A percentile compares a stretch with the other conserved stretches of the same genome.
Conservation (phyloP, 2,888 invertebrate species). For the Venusia cambrica region DNA sequence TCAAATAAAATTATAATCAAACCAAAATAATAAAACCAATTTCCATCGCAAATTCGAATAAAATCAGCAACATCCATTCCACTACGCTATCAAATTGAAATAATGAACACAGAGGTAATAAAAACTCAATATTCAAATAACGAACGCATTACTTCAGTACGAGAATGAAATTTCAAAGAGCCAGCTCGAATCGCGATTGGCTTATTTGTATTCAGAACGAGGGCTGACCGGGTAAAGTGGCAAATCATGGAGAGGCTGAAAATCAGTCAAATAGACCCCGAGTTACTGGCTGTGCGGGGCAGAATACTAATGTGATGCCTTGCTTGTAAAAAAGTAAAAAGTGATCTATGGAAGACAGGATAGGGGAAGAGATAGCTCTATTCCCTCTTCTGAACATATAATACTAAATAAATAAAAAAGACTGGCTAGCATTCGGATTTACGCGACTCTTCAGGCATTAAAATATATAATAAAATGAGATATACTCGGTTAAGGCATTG, state of each 20-base stretch:
- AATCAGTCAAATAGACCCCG: conserved; percentile 80
- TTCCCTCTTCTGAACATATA: too few relatives aligned
- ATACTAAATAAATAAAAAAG: too few relatives aligned
- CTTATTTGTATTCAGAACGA: conserved; percentile 66
- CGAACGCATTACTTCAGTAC: conserved; percentile 58
- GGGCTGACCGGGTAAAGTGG: conserved; percentile 77
- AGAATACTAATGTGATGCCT: conserved; percentile 55
- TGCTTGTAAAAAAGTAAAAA: conserved; percentile 32
- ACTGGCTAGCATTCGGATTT: too few relatives aligned
- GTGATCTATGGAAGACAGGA: conserved; percentile 11
- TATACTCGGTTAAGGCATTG: too few relatives aligned
- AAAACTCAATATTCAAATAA: conserved; percentile 65
- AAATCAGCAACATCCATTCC: conserved; percentile 14
- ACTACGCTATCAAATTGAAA: conserved; percentile 28
- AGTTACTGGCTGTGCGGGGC: conserved; percentile 56
- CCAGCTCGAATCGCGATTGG: conserved; percentile 50
- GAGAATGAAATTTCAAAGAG: conserved; percentile 74
- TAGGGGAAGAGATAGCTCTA: conserved; percentile 12
- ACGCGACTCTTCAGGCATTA: too few relatives aligned
- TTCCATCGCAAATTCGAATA: too few relatives aligned
- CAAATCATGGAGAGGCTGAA: conserved; percentile 79
- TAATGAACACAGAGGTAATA: conserved; percentile 41
- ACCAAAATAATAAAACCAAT: conserved; percentile 3
- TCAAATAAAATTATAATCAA: too few relatives aligned
- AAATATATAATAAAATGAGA: too few relatives aligned